A percentile compares a stretch with the other conserved stretches of the same genome.
These are phyloP conservation scores for Brachyistius frenatus DNA, from an alignment of 2,113 vertebrate genomes.

Conservation along the genomic window DNA sequence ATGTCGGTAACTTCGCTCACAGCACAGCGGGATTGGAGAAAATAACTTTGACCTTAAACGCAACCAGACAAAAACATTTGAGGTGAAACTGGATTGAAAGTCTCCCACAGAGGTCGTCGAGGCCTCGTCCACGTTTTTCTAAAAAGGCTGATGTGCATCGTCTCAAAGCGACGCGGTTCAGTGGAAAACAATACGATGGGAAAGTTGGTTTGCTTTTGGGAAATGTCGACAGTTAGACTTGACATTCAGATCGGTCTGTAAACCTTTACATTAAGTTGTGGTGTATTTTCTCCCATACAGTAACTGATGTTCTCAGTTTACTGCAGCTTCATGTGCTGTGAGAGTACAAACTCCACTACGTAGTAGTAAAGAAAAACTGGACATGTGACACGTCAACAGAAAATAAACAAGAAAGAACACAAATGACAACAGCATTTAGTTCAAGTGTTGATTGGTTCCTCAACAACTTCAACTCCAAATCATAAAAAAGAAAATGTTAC, in stretches of 20 bases:
- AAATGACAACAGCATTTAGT: too few species aligned
- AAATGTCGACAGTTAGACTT: background rate
- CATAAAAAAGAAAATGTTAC: background rate
- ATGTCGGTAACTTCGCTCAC: background rate
- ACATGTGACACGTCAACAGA: too few species aligned
- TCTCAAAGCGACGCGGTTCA: background rate
- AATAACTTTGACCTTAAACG: slow-evolving; percentile 46
- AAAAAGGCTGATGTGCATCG: background rate
- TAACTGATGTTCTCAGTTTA: background rate
- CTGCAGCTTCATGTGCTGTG: too few species aligned
- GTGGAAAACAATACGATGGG: background rate
- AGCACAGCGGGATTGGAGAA: background rate
- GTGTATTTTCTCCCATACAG: slow-evolving; percentile 1
- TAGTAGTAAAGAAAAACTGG: too few species aligned
- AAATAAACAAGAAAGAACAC: too few species aligned
- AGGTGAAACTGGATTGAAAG: background rate
- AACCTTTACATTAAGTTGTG: slow-evolving; percentile 9
- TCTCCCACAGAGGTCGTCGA: background rate
- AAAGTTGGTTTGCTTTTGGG: background rate
- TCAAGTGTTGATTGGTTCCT: too few species aligned
- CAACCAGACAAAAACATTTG: slow-evolving; percentile 22
- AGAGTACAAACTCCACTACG: too few species aligned
- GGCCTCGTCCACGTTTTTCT: background rate
- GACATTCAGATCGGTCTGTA: slow-evolving; percentile 28
- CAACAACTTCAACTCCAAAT: too few species aligned